Base-by-base conservation (phyloP, 37 sponge, comb jelly and placozoan genomes). In the Crambe crambe region DNA sequence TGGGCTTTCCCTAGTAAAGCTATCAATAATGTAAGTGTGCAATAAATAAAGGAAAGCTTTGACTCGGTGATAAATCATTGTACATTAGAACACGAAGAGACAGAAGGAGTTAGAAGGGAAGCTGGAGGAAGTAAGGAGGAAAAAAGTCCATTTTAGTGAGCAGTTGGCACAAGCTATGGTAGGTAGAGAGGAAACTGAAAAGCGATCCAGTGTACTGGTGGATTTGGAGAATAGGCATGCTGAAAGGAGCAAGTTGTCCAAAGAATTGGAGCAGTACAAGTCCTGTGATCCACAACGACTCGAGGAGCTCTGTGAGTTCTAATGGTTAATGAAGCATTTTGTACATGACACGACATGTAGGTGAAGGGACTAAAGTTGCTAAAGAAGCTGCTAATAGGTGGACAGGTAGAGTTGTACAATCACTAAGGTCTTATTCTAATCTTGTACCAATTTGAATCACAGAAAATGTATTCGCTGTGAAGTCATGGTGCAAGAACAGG, bases 1-100 rank as follows among this genome's bases (percentile, higher is more conserved):
- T 98, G 99, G 99, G 76, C 96, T 25, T 93, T 98, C 54, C 94
- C 92, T 3, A 96, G 96, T 72, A 93, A 98, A 43, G 88, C 80
- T 29, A 39, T 67, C 75, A 92, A 87, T 42, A 86, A 64, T 43
- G 92, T 92, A 3, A 67, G 84, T 27, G 2, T 2, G 10, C 35
- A 65, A 20, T 23, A 21, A n/a, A 2, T 32, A 5, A 47, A 6
- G 12, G 51, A 6, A 15, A 47, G 51, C 51, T 15, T 47, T 47
- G 12, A 47, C 12, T 15, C 12, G 51, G 51, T 47, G 51, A 12
- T 12, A 47, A 47, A 58, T 3, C 10, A 32, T 37, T n/a, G n/a
- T n/a, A n/a, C n/a, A n/a, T n/a, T n/a, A 90, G 91, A 70, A 79
- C 56, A 85, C 76, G 70, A 57, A 77, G 27, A 80, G 43, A 30